Base-by-base conservation (phyloP, 2,797 vertebrate genomes). In the Eurystomus glaucurus region DNA sequence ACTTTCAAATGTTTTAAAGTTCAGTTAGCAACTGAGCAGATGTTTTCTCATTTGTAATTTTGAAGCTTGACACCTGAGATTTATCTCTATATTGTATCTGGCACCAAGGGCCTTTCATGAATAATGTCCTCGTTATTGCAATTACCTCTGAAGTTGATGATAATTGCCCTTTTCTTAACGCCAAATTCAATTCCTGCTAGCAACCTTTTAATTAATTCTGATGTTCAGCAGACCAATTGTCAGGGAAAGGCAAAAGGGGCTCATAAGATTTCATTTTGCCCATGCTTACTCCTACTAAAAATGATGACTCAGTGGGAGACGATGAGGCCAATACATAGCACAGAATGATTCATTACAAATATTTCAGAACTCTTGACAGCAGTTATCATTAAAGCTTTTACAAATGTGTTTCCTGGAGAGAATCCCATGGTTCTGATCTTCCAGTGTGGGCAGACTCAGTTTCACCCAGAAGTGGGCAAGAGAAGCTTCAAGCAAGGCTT, bases 261-360 rank as follows among this genome's bases (percentile, higher is more conserved):
- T 95, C 35, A 22, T 71, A 85, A 88, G 76, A 58, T 75, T 94
- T 91, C 25, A 37, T 88, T 96, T 93, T 93, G n/a, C 79, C 75
- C 28, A 62, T 96, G 78, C 66, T 64, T 77, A 94, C 92, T 88
- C 93, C 95, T 95, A 91, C 92, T 85, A 72, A 90, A 97, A 93
- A 83, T 74, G 60, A 91, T 93, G 90, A 96, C 85, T 97, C 93
- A 97, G 87, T 55, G 37, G 55, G n/a, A 92, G 55, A 96, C 93
- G 66, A 93, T 85, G 75, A 95, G 88, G 76, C 82, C 5, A 72
- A 43, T 68, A 88, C 71, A 76, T 57, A 96, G 72, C 82, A 75
- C 50, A 84, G 82, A 96, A 95, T 97, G 90, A 95, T 93, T 96
- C 92, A 94, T 69, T 93, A 81, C 22, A 92, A 94, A 74, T 92